Evolutionary conservation across 2,113 vertebrate genomes (phyloP).

Genomic region (Paradoxurus hermaphroditus): DNA sequence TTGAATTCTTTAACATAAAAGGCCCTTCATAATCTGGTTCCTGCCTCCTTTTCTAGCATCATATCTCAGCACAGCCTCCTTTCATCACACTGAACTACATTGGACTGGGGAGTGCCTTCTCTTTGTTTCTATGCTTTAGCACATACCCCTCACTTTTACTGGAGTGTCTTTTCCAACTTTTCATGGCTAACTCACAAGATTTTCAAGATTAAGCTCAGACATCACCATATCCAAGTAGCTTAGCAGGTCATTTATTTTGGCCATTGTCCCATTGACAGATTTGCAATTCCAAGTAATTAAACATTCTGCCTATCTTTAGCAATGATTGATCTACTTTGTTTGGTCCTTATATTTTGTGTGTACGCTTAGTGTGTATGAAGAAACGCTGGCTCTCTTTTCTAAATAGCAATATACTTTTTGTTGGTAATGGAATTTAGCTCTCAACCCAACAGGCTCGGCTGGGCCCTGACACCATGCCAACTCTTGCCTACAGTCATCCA

Average conservation of each 20-base stretch:
- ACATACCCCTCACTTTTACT: background rate
- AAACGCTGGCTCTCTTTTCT: background rate
- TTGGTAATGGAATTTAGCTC: background rate
- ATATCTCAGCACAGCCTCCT: background rate
- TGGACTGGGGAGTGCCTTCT: background rate
- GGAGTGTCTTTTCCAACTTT: background rate
- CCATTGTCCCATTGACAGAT: background rate
- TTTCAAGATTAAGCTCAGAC: constrained; percentile 3
- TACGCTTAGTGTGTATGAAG: background rate
- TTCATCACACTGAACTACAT: background rate
- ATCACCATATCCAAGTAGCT: background rate
- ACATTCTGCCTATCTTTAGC: background rate
- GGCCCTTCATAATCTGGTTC: background rate
- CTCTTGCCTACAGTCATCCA: background rate
- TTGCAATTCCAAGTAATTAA: background rate
- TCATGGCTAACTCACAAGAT: background rate
- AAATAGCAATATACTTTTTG: background rate
- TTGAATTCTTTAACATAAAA: constrained; percentile 12
- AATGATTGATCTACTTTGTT: background rate
- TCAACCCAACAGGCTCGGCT: background rate
- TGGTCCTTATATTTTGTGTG: background rate
- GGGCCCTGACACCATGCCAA: background rate
- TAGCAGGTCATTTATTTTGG: background rate
- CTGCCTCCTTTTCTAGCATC: background rate
- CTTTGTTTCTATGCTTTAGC: background rate